phyloP scores from a whole-genome alignment of 1,140 invertebrate species.

The Pseudomyrmex concolor region DNA sequence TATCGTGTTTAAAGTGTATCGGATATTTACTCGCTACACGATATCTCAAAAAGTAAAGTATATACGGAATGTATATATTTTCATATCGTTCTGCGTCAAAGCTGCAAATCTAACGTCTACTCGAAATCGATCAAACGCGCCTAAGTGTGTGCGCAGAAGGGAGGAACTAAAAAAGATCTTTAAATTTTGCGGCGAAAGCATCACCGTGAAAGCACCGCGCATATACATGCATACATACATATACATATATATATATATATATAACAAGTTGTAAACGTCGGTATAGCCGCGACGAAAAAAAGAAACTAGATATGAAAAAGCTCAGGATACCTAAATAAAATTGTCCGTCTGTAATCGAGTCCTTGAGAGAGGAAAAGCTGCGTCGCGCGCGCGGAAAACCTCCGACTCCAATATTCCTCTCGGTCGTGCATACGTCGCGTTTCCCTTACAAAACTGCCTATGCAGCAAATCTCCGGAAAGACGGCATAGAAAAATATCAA shows the following conservation, averaged over 20 bases:
- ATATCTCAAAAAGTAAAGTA: conserved; percentile 18
- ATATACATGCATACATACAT: too few relatives aligned
- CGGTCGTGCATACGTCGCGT: conserved; percentile 49
- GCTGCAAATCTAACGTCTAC: conserved; percentile 48
- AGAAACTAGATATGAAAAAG: conserved; percentile 35
- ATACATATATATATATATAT: background rate
- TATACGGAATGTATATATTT: conserved; percentile 9
- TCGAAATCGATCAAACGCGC: conserved; percentile 45
- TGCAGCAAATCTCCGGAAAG: conserved; percentile 14
- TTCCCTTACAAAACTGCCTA: conserved; percentile 24
- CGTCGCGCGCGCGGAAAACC: conserved; percentile 25
- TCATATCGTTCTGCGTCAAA: conserved; percentile 40
- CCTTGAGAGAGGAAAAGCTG: conserved; percentile 56
- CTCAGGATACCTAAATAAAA: conserved; percentile 51
- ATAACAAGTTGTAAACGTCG: conserved; percentile 44
- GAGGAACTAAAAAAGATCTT: conserved; percentile 44
- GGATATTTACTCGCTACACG: conserved; percentile 27
- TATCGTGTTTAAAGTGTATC: conserved; percentile 4
- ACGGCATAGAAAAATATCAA: background rate
- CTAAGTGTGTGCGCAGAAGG: background rate
- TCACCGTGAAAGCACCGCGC: conserved; percentile 15
- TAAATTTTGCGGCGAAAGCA: conserved; percentile 37
- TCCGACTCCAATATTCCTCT: conserved; percentile 32
- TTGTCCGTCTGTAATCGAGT: conserved; percentile 55
- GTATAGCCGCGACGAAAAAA: conserved; percentile 34